Percentiles rank a stretch among this genome's conserved stretches.
Evolutionary conservation across 2,888 invertebrate species (phyloP).

Genomic region (Stomorhina lunata): DNA sequence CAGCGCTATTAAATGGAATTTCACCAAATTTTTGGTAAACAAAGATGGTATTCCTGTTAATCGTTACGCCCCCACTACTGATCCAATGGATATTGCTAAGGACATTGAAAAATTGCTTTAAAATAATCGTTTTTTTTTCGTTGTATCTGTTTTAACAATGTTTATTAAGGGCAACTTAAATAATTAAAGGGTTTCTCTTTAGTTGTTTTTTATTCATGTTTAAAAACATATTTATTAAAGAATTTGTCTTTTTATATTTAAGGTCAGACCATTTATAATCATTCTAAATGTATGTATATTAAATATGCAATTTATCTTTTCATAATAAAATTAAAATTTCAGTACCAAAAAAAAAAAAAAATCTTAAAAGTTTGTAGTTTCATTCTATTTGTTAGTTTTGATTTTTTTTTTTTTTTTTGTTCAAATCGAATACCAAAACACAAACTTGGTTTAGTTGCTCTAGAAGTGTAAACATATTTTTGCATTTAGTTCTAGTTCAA

Average conservation of each 20-base stretch:
- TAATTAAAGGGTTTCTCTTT: background rate
- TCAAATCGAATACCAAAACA: background rate
- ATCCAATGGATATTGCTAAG: constrained; percentile 79
- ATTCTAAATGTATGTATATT: constrained; percentile 8
- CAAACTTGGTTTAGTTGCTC: background rate
- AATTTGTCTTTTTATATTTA: background rate
- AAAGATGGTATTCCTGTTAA: constrained; percentile 78
- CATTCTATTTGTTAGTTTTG: constrained; percentile 5
- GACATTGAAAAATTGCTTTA: constrained; percentile 79
- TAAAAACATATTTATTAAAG: background rate
- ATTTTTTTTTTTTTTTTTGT: background rate
- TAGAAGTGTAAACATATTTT: background rate
- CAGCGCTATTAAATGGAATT: constrained; percentile 79
- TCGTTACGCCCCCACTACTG: constrained; percentile 80
- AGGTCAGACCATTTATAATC: background rate
- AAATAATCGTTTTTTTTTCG: constrained; percentile 45
- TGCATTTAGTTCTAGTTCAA: constrained; percentile 54
- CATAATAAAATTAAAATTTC: background rate
- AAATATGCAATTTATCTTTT: constrained; percentile 13
- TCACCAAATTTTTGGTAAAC: constrained; percentile 79
- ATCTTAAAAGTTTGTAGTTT: constrained; percentile 23
- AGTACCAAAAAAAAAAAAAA: background rate
- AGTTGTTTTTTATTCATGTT: background rate
- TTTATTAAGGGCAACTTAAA: background rate
- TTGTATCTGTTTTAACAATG: background rate